A percentile compares a stretch with the other conserved stretches of the same genome.
Evolutionary conservation across 64 coral and sea anemone species (phyloP).

Genomic region (Montipora sp.): DNA sequence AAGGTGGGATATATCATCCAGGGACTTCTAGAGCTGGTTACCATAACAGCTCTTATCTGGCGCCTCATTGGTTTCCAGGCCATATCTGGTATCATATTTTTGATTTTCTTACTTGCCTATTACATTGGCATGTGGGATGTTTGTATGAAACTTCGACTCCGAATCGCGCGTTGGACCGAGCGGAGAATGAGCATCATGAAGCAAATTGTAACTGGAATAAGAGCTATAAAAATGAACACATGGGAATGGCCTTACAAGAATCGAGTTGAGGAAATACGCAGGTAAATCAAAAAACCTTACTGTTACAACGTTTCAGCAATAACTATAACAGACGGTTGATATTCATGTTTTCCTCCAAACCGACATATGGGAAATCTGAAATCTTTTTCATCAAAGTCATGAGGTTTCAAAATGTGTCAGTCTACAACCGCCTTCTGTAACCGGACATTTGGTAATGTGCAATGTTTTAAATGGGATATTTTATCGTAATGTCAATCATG

Average conservation of each 20-base stretch:
- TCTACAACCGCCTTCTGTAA: too few species aligned
- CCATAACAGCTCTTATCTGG: conserved; percentile 59
- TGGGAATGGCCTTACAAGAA: conserved; percentile 85
- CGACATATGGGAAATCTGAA: too few species aligned
- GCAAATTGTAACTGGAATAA: conserved; percentile 72
- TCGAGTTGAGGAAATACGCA: conserved; percentile 66
- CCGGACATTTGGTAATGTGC: too few species aligned
- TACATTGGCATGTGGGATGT: conserved; percentile 95
- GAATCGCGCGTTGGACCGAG: conserved; percentile 59
- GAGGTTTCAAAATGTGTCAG: too few species aligned
- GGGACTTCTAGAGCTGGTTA: conserved; percentile 28
- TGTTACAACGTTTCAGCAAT: too few species aligned
- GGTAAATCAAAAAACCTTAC: conserved; percentile 5
- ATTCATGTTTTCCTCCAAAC: too few species aligned
- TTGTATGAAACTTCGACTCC: conserved; percentile 75
- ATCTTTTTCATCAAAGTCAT: too few species aligned
- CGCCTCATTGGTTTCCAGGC: conserved; percentile 64
- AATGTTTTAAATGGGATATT: too few species aligned
- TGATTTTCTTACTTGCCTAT: conserved; percentile 80
- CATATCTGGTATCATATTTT: conserved; percentile 78
- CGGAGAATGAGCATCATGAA: conserved; percentile 72
- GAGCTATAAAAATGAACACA: conserved; percentile 86
- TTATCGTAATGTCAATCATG: too few species aligned
- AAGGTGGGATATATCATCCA: conserved; percentile 47
- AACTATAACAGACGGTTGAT: too few species aligned